phyloP scores from a whole-genome alignment of 2,797 vertebrate species.

The Paramormyrops hopkinsi region DNA sequence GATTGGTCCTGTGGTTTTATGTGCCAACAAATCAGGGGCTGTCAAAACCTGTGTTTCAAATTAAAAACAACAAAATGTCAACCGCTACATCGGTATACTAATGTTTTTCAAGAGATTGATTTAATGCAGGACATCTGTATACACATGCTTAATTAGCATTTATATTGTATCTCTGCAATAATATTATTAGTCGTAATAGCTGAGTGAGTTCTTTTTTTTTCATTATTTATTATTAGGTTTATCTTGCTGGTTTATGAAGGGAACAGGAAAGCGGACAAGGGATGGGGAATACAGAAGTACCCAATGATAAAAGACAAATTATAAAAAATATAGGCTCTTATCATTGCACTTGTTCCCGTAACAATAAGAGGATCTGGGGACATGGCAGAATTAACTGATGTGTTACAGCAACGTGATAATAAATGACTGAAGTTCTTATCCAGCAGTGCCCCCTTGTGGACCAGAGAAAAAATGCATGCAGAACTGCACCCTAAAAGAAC shows the following conservation, averaged over 20 bases:
- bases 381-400: background rate
- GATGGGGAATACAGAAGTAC: background rate
- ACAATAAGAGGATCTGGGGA: background rate
- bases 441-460: constrained; percentile 21
- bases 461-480: background rate
- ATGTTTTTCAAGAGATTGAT: background rate
- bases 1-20: background rate
- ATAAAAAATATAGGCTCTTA: constrained; percentile 4
- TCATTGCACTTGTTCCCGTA: background rate
- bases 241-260: background rate
- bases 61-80: background rate
- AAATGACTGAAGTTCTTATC: background rate
- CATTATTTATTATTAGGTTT: background rate
- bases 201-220: background rate
- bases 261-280: background rate
- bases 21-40: background rate
- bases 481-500: background rate
- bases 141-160: constrained; percentile 4
- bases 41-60: background rate
- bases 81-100: background rate
- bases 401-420: background rate
- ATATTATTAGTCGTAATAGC: background rate
- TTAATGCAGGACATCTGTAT: background rate
- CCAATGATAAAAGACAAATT: background rate
- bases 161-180: background rate